These are phyloP conservation scores for Alosa sapidissima DNA, from an alignment of 2,797 vertebrate species.

Conservation along the genomic window DNA sequence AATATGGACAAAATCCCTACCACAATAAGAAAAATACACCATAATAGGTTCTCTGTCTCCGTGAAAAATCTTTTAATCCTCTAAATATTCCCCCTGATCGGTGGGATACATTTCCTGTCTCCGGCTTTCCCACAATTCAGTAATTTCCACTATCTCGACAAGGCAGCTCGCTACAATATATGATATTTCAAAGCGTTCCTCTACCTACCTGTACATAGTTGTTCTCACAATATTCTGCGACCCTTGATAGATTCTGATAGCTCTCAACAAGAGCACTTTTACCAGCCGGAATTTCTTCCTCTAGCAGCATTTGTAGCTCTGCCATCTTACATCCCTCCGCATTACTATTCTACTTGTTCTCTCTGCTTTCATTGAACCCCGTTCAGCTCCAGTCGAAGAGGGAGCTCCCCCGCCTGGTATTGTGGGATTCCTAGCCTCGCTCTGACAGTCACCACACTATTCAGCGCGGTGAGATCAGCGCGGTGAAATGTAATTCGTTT, in stretches of 20 bases:
- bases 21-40: neutral
- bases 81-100: neutral
- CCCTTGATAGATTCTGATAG: constrained; percentile 95
- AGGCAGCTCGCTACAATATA: constrained; percentile 45
- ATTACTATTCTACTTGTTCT: constrained; percentile 51
- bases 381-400: constrained; percentile 64
- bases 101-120: constrained; percentile 64
- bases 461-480: constrained; percentile 41
- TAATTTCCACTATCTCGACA: constrained; percentile 33
- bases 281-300: constrained; percentile 97
- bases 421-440: constrained; percentile 82
- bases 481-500: constrained; percentile 62
- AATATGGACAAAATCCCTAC: neutral
- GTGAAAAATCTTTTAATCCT: neutral
- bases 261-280: constrained; percentile 96
- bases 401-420: constrained; percentile 84
- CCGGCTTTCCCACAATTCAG: constrained; percentile 61
- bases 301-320: constrained; percentile 99
- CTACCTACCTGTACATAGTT: constrained; percentile 96
- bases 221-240: constrained; percentile 98
- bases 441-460: constrained; percentile 52
- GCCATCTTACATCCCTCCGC: constrained; percentile 90
- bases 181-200: neutral
- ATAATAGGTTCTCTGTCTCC: neutral
- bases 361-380: constrained; percentile 73